Conservation (phyloP, 2,113 vertebrate genomes). For the Perognathus longimembris region DNA sequence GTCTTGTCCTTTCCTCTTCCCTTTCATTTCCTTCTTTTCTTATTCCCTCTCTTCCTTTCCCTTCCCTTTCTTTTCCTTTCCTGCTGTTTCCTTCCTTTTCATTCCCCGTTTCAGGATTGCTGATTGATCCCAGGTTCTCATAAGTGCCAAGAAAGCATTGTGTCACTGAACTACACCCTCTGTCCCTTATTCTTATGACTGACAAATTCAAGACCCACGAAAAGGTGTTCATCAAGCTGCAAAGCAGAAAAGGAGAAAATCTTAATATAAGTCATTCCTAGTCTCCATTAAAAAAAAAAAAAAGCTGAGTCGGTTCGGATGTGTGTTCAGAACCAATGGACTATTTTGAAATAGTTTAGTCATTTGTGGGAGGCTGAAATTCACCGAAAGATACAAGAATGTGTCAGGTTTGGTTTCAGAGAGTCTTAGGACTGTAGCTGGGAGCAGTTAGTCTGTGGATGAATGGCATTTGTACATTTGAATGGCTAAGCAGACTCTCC, state of each 20-base stretch:
- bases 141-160: neutral
- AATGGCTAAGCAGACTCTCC: slow-evolving; percentile 22
- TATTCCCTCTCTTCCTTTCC: neutral
- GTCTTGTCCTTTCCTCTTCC: neutral
- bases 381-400: neutral
- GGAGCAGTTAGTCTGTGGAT: neutral
- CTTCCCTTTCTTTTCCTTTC: neutral
- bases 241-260: neutral
- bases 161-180: neutral
- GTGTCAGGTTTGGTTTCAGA: neutral
- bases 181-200: neutral
- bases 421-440: neutral
- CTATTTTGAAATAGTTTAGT: slow-evolving; percentile 17
- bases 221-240: slow-evolving; percentile 41
- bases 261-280: neutral
- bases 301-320: slow-evolving; percentile 42
- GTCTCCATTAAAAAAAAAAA: neutral
- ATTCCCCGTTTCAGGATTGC: neutral
- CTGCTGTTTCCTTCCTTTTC: too few relatives aligned
- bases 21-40: neutral
- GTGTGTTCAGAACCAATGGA: neutral
- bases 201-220: neutral
- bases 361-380: slow-evolving; percentile 19
- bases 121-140: neutral
- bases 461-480: slow-evolving; percentile 25